Evolutionary conservation across 2,113 vertebrate genomes (phyloP).

Genomic region (Rhinoptilus africanus): DNA sequence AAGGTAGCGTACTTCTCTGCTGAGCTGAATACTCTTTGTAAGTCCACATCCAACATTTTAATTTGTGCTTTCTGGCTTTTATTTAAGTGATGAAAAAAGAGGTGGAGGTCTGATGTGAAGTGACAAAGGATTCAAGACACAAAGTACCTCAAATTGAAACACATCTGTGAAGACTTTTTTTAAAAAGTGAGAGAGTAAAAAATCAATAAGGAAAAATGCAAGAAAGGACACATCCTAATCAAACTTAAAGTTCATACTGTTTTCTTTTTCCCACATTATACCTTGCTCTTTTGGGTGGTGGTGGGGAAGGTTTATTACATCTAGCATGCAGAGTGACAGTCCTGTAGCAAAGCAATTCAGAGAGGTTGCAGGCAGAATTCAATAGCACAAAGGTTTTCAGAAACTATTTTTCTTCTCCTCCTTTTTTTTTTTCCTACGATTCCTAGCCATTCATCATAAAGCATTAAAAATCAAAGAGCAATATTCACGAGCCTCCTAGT

Average conservation of each 20-base stretch:
- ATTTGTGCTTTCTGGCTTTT: neutral
- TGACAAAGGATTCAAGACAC: neutral
- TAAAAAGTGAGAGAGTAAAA: neutral
- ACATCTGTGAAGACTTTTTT: neutral
- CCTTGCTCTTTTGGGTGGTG: neutral
- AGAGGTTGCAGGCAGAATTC: constrained; percentile 54
- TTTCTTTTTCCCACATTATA: neutral
- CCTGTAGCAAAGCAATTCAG: neutral
- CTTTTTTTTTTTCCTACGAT: neutral
- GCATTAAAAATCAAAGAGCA: constrained; percentile 71
- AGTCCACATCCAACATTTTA: neutral
- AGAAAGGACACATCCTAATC: neutral
- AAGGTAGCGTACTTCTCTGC: neutral
- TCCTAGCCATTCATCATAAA: constrained; percentile 66
- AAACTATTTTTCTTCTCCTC: constrained; percentile 21
- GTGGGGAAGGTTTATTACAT: neutral
- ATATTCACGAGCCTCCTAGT: constrained; percentile 71
- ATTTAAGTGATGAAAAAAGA: neutral
- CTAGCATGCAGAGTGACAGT: neutral
- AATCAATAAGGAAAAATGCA: neutral
- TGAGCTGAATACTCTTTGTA: neutral
- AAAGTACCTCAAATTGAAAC: neutral
- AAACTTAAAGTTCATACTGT: neutral
- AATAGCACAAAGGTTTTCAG: constrained; percentile 48
- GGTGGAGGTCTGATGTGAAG: neutral